phyloP scores from a whole-genome alignment of 2,113 vertebrate species.

The Neotoma lepida region DNA sequence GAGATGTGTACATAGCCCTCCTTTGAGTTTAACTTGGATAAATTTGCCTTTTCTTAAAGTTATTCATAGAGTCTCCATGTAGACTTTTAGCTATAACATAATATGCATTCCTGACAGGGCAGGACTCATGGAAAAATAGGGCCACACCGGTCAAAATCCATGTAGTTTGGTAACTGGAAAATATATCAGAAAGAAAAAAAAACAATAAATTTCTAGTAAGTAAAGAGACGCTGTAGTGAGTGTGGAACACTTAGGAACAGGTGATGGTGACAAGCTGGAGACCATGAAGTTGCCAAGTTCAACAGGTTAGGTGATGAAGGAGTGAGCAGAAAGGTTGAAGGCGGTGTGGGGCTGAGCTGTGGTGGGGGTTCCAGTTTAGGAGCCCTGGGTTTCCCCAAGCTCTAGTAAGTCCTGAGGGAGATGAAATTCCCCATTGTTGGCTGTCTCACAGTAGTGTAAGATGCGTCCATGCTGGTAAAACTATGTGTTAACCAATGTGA shows the following conservation, averaged over 20 bases:
- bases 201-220: fast-evolving
- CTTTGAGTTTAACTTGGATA: neutral
- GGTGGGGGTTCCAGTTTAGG: neutral
- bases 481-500: fast-evolving
- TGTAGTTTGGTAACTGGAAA: neutral
- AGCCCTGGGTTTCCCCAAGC: neutral
- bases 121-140: neutral
- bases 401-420: neutral
- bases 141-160: no score
- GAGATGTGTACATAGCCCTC: neutral
- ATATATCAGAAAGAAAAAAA: neutral
- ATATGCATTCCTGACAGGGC: neutral
- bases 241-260: neutral
- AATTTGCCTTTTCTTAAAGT: neutral
- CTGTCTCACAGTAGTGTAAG: fast-evolving
- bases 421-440: fast-evolving
- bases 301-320: fast-evolving
- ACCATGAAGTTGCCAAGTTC: neutral
- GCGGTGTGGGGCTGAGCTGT: fast-evolving
- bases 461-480: neutral
- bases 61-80: neutral
- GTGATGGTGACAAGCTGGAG: neutral
- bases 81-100: neutral
- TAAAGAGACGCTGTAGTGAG: neutral
- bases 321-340: neutral